Conservation (phyloP, 1,140 invertebrate genomes). For the Drosophila setifemur region DNA sequence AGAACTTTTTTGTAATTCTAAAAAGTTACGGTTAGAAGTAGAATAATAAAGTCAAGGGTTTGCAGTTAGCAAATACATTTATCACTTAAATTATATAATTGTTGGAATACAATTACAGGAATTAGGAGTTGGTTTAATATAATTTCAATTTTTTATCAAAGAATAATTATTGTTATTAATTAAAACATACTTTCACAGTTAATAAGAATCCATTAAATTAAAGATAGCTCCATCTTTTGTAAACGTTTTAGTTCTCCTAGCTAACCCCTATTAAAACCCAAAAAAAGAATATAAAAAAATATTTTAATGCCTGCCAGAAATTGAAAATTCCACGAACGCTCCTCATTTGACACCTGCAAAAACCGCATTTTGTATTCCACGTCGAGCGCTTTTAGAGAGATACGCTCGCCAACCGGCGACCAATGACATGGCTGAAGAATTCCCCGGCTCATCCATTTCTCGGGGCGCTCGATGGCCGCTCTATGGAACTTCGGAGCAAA, state of each 20-base stretch:
- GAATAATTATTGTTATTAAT: too few species aligned
- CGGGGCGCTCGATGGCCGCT: background rate
- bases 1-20: constrained; percentile 16
- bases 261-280: too few species aligned
- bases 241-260: too few species aligned
- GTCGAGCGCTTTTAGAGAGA: background rate
- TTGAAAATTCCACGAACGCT: constrained; percentile 23
- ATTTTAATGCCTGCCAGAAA: background rate
- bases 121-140: too few species aligned
- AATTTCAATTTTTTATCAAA: too few species aligned
- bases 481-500: constrained; percentile 33
- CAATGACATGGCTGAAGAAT: constrained; percentile 34
- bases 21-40: background rate
- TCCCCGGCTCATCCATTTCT: background rate
- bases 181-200: too few species aligned
- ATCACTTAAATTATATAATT: too few species aligned
- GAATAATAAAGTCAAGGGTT: background rate
- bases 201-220: too few species aligned
- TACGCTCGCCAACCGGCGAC: constrained; percentile 14
- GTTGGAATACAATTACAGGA: too few species aligned
- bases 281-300: too few species aligned
- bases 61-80: too few species aligned
- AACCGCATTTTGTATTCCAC: constrained; percentile 14
- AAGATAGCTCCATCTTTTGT: too few species aligned
- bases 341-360: constrained; percentile 34